These are phyloP conservation scores for Muraenolepis orangiensis DNA, from an alignment of 2,797 vertebrate species.

Conservation along the genomic window DNA sequence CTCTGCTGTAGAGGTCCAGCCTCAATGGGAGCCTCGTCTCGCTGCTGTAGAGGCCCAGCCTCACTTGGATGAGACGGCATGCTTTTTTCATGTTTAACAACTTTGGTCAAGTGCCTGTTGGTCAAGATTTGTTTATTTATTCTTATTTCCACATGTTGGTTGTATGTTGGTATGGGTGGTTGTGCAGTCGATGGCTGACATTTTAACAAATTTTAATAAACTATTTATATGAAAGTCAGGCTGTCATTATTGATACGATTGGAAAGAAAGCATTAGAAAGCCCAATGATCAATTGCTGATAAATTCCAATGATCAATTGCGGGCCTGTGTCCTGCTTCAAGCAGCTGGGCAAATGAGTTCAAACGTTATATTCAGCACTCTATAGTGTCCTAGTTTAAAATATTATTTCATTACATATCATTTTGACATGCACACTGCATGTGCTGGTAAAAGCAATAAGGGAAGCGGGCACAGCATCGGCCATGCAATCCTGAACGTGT, in stretches of 20 bases:
- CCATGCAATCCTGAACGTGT: no score
- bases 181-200: neutral
- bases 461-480: no score
- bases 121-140: neutral
- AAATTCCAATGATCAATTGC: neutral
- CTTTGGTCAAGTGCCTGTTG: neutral
- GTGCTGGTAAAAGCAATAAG: no score
- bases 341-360: no score
- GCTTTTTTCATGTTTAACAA: neutral
- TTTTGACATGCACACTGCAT: no score
- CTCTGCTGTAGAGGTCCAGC: constrained; percentile 44
- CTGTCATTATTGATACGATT: neutral
- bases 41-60: constrained; percentile 41
- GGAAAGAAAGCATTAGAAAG: neutral
- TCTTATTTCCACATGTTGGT: neutral
- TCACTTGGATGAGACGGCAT: neutral
- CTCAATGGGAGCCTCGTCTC: constrained; percentile 2
- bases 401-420: no score
- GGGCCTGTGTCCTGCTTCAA: no score
- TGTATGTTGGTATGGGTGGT: neutral
- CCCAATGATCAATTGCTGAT: neutral
- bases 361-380: no score
- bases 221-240: neutral
- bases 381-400: no score
- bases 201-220: neutral